Base-by-base conservation (phyloP, 2,113 vertebrate species). In the Actinemys pallida region DNA sequence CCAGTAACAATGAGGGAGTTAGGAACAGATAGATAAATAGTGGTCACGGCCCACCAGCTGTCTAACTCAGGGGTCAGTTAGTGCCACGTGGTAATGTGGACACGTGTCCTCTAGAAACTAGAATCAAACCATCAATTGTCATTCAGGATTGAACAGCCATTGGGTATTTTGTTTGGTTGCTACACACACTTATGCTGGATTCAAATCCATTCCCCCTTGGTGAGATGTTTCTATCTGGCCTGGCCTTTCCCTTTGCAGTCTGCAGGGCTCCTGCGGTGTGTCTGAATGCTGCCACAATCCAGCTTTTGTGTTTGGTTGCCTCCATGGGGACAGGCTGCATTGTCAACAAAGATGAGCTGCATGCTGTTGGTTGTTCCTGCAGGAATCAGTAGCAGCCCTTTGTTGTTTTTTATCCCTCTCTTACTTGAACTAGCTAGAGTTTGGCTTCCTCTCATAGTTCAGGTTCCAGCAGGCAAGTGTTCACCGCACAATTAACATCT, bases 311-410 rank as follows among this genome's bases (percentile, higher is more conserved):
- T 0, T 93, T 90, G 42, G n/a, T 39, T n/a, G 19, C 8, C 91
- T 93, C 54, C 87, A 50, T 76, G 75, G 31, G 80, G 90, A 81
- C 42, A 89, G 35, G 39, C 84, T 92, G n/a, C 75, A 94, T 93
- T 76, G 42, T 92, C 65, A 93, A 9, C 54, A 75, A 85, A 82
- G 2, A 3, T 79, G n/a, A 20, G 9, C 80, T 93, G 42, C 81
- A 78, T 24, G 24, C 42, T 47, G 42, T 47, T 47, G 75, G 24
- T 42, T 78, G 42, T 47, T 78, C n/a, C 42, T 76, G 72, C 20
- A 11, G 42, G 10, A 93, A 75, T 79, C 83, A 45, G 29, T 56
- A 20, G 5, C 19, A 14, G 88, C 24, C 80, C 62, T 53, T 81
- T 22, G 50, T 93, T 22, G 65, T 93, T 49, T 45, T 42, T 25